Base-by-base conservation (phyloP, 2,797 vertebrate genomes). In the Rhinophrynus dorsalis region DNA sequence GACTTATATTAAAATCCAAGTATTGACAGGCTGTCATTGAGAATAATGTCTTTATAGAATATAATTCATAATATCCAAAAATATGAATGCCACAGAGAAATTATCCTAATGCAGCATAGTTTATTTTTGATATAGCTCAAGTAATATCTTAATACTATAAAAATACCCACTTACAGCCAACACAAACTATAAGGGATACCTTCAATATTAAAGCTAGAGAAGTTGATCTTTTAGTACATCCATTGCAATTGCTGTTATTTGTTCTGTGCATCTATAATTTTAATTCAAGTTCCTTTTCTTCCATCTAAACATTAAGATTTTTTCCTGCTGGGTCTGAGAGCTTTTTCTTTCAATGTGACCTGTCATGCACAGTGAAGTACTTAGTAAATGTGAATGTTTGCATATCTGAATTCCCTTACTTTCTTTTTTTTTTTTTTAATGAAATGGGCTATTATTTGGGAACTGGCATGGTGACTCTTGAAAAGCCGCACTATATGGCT, bases 401-500 rank as follows among this genome's bases (percentile, higher is more conserved):
- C 40, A 35, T 72, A 15, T 18, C 30, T 24, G 47, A 29, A 47
- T 74, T 74, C 72, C 5, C 56, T 21, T 30, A 44, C n/a, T 4
- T 77, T 15, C 21, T 26, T 40, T 40, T 60, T 73, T 79, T 27
- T 68, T 52, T 52, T 48, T n/a, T 11, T 27, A 79, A 75, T 64
- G 77, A 79, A 77, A 35, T 52, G 64, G 74, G 26, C 52, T 76
- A 69, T 81, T 84, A 75, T 82, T 82, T 85, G 76, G 66, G 74
- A 74, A 77, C 61, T 63, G 15, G 24, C 26, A 51, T 55, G 76
- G 40, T 48, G 48, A 67, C 76, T 75, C 68, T 72, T 72, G 69
- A 76, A 82, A 77, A 62, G 71, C 51, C 11, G 63, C 68, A 54
- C 51, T 63, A 30, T 8, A 0, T 79, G 76, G 79, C 78, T 82